Evolutionary conservation across 1,140 invertebrate genomes (phyloP), one percentile per base, ranked within the genome.

Genomic region (Temnothorax nylanderi): DNA sequence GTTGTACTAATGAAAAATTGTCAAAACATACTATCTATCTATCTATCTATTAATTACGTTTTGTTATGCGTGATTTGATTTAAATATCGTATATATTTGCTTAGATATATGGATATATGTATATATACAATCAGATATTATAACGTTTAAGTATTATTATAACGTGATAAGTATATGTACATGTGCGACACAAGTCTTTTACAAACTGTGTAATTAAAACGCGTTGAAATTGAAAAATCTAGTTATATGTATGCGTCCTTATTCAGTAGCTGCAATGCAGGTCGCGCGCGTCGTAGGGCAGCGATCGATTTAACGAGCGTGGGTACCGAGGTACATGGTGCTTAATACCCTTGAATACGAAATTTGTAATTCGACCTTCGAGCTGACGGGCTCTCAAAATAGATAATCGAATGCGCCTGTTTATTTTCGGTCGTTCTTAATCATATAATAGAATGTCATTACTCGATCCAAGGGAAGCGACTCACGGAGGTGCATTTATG

Each of bases 281-380:
- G 81, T 90, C 82, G 86, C 71, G 82, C 82, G 86, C 71, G 82
- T 87, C 90, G 82, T 90, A 90, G 88, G 85, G 72, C 85, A 56
- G 89, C 91, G 89, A 90, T 90, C 88, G 86, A 87, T 90, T 87
- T 90, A 89, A 90, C 86, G 89, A 89, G 85, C 85, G 88, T 77
- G 77, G 41, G 67, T 89, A 89, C 82, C 84, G 76, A 88, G 49
- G 76, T 87, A 74, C 76, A 60, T 34, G 41, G 18, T 60, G 80
- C 69, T 74, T 74, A 74, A 60, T 84, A 84, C 69, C 69, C 80
- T 84, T 84, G 80, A 84, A 74, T 74, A 47, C 69, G 8, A 74
- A 60, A 84, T 74, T 74, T 34, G 80, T 74, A 47, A 84, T 74
- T 37, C 80, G 69, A 60, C 80, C 80, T 84, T 84, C 80, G 56